Percentiles rank a stretch among this genome's conserved stretches.
phyloP scores from a whole-genome alignment of 2,797 vertebrate genomes.

The Gymnoscopelus microlampas region DNA sequence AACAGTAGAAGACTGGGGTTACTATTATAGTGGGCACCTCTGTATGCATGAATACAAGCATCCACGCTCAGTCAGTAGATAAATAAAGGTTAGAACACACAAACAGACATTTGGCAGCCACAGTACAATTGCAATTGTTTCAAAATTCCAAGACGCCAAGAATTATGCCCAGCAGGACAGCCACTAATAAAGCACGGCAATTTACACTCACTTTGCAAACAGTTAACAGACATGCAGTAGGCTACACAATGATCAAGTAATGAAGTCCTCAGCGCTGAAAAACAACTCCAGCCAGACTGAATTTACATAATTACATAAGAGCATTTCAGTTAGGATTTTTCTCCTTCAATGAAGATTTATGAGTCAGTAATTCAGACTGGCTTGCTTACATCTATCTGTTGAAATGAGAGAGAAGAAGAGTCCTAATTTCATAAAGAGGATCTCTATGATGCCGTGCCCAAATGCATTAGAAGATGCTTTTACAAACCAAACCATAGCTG shows the following conservation, averaged over 20 bases:
- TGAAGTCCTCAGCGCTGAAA: conserved; percentile 8
- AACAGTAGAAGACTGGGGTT: too few species aligned
- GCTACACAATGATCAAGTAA: conserved; percentile 16
- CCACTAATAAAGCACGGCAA: conserved; percentile 18
- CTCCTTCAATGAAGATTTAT: conserved; percentile 15
- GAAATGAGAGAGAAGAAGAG: conserved; percentile 10
- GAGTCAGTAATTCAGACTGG: conserved; percentile 20
- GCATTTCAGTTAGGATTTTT: conserved; percentile 19
- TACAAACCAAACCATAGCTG: neutral
- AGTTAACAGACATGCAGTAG: conserved; percentile 9
- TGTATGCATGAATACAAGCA: too few species aligned
- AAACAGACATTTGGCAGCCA: too few species aligned
- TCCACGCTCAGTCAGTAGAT: too few species aligned
- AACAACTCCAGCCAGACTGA: neutral
- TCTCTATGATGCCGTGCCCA: conserved; percentile 1
- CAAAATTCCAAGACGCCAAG: conserved; percentile 6
- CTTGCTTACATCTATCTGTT: conserved; percentile 21
- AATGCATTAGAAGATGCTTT: neutral
- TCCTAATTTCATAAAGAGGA: conserved; percentile 16
- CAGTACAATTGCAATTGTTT: conserved; percentile 3
- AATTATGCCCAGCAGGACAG: neutral
- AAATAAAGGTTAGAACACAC: too few species aligned
- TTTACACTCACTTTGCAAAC: conserved; percentile 12
- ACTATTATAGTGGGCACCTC: too few species aligned
- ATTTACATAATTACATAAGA: conserved; percentile 6